Evolutionary conservation across 2,888 invertebrate genomes (phyloP).

Genomic region (Idaea straminata): DNA sequence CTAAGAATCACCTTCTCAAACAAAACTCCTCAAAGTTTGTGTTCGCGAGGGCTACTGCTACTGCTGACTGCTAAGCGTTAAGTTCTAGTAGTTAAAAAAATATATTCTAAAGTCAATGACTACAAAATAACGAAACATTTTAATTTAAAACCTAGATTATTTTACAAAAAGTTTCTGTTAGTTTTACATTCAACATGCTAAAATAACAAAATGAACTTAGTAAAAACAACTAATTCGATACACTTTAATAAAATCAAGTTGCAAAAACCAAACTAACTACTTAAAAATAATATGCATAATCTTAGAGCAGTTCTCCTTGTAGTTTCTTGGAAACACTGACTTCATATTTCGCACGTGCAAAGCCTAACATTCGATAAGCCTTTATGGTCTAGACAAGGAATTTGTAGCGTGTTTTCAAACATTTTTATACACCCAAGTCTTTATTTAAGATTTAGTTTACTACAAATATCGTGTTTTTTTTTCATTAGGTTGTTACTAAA

Average conservation of each 20-base stretch:
- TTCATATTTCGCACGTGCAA: slow-evolving; percentile 8
- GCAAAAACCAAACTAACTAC: not conserved
- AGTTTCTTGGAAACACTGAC: slow-evolving; percentile 24
- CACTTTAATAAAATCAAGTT: slow-evolving; percentile 2
- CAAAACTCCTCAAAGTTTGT: too few species aligned
- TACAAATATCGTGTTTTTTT: not conserved
- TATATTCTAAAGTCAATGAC: too few species aligned
- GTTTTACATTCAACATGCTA: not conserved
- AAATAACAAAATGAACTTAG: not conserved
- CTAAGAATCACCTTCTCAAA: too few species aligned
- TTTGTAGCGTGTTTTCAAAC: not conserved
- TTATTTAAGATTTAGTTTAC: not conserved
- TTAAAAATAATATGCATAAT: not conserved
- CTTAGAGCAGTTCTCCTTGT: slow-evolving; percentile 30
- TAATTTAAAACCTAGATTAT: too few species aligned
- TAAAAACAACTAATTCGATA: not conserved
- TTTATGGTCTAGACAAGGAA: not conserved
- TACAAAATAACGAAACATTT: too few species aligned
- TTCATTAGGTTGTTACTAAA: too few species aligned
- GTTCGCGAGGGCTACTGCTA: too few species aligned
- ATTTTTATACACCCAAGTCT: not conserved
- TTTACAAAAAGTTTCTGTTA: not conserved
- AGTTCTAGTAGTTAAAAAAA: too few species aligned
- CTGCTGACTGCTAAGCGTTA: too few species aligned
- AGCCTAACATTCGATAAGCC: not conserved